Conservation (phyloP, 2,797 vertebrate genomes). For the Danio choprae region DNA sequence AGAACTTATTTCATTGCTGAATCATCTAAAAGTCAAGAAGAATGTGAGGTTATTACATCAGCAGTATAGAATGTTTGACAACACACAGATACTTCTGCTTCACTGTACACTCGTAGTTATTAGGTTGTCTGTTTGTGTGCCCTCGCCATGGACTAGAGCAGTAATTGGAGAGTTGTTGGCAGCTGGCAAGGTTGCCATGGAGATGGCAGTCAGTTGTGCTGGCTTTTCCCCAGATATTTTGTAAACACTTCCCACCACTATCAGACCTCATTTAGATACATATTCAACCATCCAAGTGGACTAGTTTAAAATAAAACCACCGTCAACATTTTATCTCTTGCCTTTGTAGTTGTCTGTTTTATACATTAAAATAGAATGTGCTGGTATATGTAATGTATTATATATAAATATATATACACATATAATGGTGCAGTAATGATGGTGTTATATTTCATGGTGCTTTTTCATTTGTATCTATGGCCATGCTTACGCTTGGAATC, state of each 20-base stretch:
- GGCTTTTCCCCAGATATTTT: conserved; percentile 37
- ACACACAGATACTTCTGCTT: conserved; percentile 17
- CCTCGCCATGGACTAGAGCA: conserved; percentile 11
- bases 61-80: conserved; percentile 14
- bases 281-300: neutral
- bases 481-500: too few relatives aligned
- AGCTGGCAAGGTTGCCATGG: conserved; percentile 41
- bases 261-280: conserved; percentile 1
- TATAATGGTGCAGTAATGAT: neutral
- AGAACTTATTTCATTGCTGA: neutral
- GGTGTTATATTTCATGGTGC: neutral
- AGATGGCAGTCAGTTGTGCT: conserved; percentile 34
- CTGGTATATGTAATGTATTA: too few relatives aligned
- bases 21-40: neutral
- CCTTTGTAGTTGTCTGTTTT: neutral
- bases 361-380: neutral
- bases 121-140: conserved; percentile 55
- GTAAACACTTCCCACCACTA: conserved; percentile 24
- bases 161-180: conserved; percentile 51
- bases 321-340: neutral
- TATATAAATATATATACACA: too few relatives aligned
- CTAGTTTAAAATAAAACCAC: conserved; percentile 19
- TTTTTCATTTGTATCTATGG: too few relatives aligned
- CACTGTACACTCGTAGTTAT: neutral
- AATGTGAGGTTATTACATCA: conserved; percentile 8